These are phyloP conservation scores for Erithacus rubecula DNA, from an alignment of 2,797 vertebrate species.

Conservation along the genomic window DNA sequence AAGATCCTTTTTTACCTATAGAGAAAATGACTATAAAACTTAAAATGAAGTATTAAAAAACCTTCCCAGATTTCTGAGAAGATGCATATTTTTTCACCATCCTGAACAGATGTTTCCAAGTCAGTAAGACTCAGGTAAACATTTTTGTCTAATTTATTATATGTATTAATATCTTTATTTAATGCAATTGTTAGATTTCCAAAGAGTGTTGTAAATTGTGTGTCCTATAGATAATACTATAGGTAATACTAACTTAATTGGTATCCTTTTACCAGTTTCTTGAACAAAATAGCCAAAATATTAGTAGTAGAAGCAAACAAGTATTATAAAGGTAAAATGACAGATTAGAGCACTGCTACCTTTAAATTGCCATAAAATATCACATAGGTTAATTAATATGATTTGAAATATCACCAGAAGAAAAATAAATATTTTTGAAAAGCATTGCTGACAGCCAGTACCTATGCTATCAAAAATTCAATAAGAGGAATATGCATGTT, in stretches of 20 bases:
- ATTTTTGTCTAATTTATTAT: background rate
- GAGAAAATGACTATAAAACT: background rate
- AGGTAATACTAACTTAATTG: constrained; percentile 22
- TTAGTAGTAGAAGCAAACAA: background rate
- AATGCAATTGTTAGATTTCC: background rate
- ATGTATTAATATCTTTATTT: background rate
- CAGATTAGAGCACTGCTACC: constrained; percentile 8
- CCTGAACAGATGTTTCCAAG: background rate
- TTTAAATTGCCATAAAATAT: background rate
- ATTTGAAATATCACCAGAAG: background rate
- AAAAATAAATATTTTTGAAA: constrained; percentile 34
- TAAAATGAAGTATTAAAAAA: background rate
- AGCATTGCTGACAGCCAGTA: background rate
- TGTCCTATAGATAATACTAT: background rate
- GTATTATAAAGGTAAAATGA: background rate
- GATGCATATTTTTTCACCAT: background rate
- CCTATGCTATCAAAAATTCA: constrained; percentile 8
- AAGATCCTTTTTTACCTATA: background rate
- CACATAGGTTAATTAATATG: constrained; percentile 9
- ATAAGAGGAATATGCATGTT: constrained; percentile 14
- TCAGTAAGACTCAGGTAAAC: background rate
- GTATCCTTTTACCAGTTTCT: background rate
- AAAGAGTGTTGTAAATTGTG: background rate
- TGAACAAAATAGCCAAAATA: constrained; percentile 7
- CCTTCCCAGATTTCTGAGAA: rapidly evolving